These are phyloP conservation scores for Nebria ingens DNA, from an alignment of 1,140 invertebrate genomes.

Conservation along the genomic window DNA sequence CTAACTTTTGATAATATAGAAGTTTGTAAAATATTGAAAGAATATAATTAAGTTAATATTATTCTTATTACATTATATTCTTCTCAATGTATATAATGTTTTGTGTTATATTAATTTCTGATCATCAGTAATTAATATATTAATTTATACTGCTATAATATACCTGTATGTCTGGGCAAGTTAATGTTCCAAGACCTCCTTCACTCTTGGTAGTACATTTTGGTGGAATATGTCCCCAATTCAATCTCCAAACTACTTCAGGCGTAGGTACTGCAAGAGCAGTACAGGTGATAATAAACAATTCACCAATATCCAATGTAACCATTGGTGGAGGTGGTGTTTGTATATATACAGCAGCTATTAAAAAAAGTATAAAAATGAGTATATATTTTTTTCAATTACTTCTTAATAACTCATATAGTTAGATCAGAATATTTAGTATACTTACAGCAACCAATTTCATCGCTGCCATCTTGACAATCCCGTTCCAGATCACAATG, in stretches of 20 bases:
- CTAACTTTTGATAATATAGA: too few relatives aligned
- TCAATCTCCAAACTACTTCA: conserved; percentile 88
- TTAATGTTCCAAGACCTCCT: conserved; percentile 71
- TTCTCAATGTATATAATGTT: too few relatives aligned
- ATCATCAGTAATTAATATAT: background rate
- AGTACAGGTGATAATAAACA: conserved; percentile 69
- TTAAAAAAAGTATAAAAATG: conserved; percentile 23
- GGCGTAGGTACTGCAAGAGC: conserved; percentile 85
- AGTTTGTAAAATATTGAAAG: too few relatives aligned
- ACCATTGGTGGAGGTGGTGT: conserved; percentile 59
- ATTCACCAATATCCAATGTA: conserved; percentile 55
- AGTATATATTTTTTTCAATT: conserved; percentile 3
- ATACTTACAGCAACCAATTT: conserved; percentile 77
- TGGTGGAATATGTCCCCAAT: conserved; percentile 91
- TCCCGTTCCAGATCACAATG: conserved; percentile 87
- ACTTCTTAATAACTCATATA: conserved; percentile 11
- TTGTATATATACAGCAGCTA: conserved; percentile 50
- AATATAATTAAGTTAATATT: too few relatives aligned
- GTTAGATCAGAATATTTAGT: background rate
- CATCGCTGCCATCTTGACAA: conserved; percentile 81
- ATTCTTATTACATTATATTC: too few relatives aligned
- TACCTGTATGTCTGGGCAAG: conserved; percentile 63
- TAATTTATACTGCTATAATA: background rate
- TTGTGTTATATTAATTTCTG: too few relatives aligned
- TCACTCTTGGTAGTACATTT: conserved; percentile 68